These are phyloP conservation scores for Heterohyrax brucei DNA, from an alignment of 2,797 vertebrate species.

Conservation along the genomic window DNA sequence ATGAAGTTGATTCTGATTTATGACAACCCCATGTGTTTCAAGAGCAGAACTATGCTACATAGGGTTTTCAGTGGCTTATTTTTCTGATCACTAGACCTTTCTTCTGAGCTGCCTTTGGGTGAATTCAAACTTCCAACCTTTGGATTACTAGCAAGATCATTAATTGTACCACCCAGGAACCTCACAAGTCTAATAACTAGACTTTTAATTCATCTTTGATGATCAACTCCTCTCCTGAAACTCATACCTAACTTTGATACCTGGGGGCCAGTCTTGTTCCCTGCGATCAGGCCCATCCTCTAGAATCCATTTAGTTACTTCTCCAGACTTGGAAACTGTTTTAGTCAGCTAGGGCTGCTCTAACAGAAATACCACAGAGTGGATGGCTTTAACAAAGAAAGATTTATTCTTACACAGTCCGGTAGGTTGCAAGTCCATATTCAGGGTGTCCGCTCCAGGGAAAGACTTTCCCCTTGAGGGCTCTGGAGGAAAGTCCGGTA, in stretches of 20 bases:
- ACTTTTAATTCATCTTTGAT: neutral
- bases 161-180: neutral
- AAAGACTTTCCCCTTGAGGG: no score
- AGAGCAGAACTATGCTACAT: neutral
- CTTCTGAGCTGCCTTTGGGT: neutral
- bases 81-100: neutral
- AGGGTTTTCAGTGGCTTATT: neutral
- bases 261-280: neutral
- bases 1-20: neutral
- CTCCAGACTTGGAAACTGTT: neutral
- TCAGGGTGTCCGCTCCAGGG: no score
- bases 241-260: neutral
- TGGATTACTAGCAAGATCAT: neutral
- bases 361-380: no score
- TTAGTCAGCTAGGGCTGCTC: no score
- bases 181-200: neutral
- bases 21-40: neutral
- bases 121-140: neutral
- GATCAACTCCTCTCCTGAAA: neutral
- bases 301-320: neutral
- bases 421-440: no score
- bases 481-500: no score
- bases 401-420: no score
- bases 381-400: no score
- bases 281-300: neutral